Evolutionary conservation across 2,888 invertebrate genomes (phyloP), one percentile per base, ranked within the genome.

Genomic region (Cecidostiba fungosa): DNA sequence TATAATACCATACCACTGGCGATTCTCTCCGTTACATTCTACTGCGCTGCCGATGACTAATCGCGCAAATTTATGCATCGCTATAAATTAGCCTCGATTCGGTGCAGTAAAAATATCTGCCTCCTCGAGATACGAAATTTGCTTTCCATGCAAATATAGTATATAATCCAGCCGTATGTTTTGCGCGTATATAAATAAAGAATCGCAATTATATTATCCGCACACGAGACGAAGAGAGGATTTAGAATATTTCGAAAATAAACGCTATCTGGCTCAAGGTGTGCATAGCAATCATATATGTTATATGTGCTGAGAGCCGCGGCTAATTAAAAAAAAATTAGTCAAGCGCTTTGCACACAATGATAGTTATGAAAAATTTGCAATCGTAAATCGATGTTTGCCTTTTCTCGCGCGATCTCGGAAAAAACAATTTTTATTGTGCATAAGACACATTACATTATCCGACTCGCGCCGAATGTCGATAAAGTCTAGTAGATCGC

Each of bases 241-340:
- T 76, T 80, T 70, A 59, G 47, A 54, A 19, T 66, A 84, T 80
- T 62, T 73, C 23, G 36, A 66, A 54, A 76, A 78, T 69, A 62
- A 74, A 29, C 79, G 69, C 80, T 82, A 76, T 74, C 54, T 66
- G 78, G 85, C 43, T 78, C 85, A 85, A 85, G 85, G 85, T 54
- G 26, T 54, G 77, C 81, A 82, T 82, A 85, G n/a, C 54, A 79
- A 74, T 85, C 72, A n/a, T n/a, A 47, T 43, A 70, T 39, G 29
- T 16, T 10, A 10, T 5, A 10, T 50, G 4, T 50, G 5, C 19
- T 8, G n/a, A n/a, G n/a, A n/a, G n/a, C 16, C 3, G 50, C 8
- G 54, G 32, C 62, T 62, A 62, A 85, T 77, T 81, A 62, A 70
- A 85, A 76, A 23, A 70, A 54, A 81, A 76, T 81, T 72, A 81